These are phyloP conservation scores for Trissoscelio sp. DNA, from an alignment of 2,888 invertebrate species.

Conservation along the genomic window DNA sequence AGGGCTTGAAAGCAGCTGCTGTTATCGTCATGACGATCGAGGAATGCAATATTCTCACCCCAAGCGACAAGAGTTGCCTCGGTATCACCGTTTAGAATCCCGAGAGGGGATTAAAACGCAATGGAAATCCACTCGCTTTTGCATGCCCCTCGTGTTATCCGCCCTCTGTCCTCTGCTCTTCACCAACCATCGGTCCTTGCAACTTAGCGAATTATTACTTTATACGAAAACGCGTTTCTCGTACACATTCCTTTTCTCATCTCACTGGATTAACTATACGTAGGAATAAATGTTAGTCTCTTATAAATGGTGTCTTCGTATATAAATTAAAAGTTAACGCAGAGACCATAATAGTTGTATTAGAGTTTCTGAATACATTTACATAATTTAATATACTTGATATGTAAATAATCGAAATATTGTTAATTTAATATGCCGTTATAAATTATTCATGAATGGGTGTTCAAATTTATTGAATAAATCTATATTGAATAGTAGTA, in stretches of 20 bases:
- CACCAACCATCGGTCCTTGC: constrained; percentile 35
- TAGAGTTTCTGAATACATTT: background rate
- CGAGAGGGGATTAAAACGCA: constrained; percentile 82
- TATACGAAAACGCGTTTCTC: constrained; percentile 51
- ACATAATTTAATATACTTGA: background rate
- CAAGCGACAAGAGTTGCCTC: constrained; percentile 82
- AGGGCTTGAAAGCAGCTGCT: constrained; percentile 73
- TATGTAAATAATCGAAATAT: background rate
- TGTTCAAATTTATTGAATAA: background rate
- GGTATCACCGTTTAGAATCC: constrained; percentile 78
- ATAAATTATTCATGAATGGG: background rate
- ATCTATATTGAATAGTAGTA: background rate
- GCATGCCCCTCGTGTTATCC: constrained; percentile 69
- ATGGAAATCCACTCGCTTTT: constrained; percentile 81
- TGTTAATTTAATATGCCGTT: background rate
- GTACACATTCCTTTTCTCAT: constrained; percentile 52
- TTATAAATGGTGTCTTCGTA: constrained; percentile 18
- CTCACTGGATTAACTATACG: constrained; percentile 39
- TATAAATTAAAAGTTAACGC: constrained; percentile 20
- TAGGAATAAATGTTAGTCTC: constrained; percentile 38
- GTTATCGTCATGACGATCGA: constrained; percentile 83
- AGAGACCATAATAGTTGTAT: background rate
- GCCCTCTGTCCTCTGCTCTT: constrained; percentile 64
- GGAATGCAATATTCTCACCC: constrained; percentile 84
- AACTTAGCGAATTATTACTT: constrained; percentile 63